phyloP scores from a whole-genome alignment of 1,140 invertebrate species.

The Aphidius ervi region DNA sequence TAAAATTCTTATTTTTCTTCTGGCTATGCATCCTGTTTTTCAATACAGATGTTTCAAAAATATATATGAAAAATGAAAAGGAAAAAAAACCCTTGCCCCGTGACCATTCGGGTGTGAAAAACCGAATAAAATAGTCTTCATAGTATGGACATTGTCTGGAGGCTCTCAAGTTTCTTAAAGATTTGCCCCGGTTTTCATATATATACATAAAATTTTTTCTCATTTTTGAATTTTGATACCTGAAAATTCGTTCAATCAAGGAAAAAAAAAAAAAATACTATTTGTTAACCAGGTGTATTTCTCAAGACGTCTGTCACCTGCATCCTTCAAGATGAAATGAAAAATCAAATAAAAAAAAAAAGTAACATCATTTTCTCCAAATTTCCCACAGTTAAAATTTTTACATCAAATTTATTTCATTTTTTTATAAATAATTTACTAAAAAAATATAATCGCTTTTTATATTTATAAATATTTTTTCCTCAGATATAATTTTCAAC shows the following conservation, averaged over 20 bases:
- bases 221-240: neutral
- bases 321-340: conserved; percentile 17
- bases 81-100: conserved; percentile 19
- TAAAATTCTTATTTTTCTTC: no score
- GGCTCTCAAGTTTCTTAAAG: conserved; percentile 16
- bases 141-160: neutral
- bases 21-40: conserved; percentile 18
- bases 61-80: conserved; percentile 3
- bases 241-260: conserved; percentile 18
- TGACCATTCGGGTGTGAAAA: conserved; percentile 37
- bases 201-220: conserved; percentile 3
- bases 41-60: conserved; percentile 41
- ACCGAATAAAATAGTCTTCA: conserved; percentile 8
- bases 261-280: conserved; percentile 11
- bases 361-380: no score
- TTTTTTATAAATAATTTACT: no score
- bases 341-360: neutral
- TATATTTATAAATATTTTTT: no score
- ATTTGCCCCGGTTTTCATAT: neutral
- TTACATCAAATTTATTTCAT: no score
- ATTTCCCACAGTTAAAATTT: no score
- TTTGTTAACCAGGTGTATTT: conserved; percentile 37
- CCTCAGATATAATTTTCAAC: neutral
- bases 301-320: conserved; percentile 37
- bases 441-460: neutral